Evolutionary conservation across 2,113 vertebrate species (phyloP).

Genomic region (Eptatretus burgeri): DNA sequence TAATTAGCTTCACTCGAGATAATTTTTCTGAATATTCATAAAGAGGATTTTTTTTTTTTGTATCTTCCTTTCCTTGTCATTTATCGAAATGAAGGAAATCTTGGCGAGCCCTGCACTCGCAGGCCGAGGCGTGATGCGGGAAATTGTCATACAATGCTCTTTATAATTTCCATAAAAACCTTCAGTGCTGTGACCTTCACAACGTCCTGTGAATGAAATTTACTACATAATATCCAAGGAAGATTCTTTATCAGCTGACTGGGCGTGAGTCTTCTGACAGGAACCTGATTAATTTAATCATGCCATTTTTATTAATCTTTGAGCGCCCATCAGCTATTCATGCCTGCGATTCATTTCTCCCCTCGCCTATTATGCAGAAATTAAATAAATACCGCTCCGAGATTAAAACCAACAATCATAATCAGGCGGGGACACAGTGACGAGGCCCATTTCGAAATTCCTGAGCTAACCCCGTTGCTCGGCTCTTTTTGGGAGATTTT

Average conservation of each 20-base stretch:
- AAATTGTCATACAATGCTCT: background rate
- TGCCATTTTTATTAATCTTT: conserved; percentile 6
- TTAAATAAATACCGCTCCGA: conserved; percentile 2
- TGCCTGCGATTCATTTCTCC: background rate
- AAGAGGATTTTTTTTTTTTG: background rate
- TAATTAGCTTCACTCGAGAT: conserved; percentile 2
- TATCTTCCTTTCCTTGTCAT: background rate
- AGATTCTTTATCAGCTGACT: background rate
- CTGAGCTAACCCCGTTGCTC: no score
- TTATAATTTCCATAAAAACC: conserved; percentile 5
- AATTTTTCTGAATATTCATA: conserved; percentile 4
- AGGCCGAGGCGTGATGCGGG: background rate
- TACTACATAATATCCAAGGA: conserved; percentile 4
- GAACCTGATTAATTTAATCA: conserved; percentile 6
- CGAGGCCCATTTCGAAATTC: no score
- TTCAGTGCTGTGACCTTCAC: conserved; percentile 4
- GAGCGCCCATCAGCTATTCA: conserved; percentile 2
- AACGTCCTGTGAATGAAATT: conserved; percentile 4
- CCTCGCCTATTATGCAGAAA: conserved; percentile 1
- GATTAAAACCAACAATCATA: conserved; percentile 5
- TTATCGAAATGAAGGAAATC: background rate
- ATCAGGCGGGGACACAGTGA: background rate
- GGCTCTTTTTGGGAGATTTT: no score
- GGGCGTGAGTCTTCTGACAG: conserved; percentile 3
- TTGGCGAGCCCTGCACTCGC: no score